Evolutionary conservation across 2,113 vertebrate genomes (phyloP).

Genomic region (Genyomyrus donnyi): DNA sequence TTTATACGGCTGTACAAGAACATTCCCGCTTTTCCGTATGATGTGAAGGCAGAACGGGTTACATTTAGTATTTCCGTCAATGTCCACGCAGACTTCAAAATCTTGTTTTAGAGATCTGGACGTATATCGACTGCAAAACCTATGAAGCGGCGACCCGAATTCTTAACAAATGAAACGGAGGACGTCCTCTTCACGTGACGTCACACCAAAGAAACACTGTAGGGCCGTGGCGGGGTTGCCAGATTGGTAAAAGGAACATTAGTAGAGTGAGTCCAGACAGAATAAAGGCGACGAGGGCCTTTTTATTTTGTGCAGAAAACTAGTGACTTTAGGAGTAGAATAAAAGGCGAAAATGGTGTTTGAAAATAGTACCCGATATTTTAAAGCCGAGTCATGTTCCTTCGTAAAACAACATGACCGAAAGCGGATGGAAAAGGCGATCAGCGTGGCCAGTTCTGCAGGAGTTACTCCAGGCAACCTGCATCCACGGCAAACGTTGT

Average conservation of each 20-base stretch:
- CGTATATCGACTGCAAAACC: neutral
- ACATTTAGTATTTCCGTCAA: neutral
- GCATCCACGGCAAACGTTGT: neutral
- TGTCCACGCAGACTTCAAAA: neutral
- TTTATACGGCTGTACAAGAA: neutral
- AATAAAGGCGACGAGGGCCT: neutral
- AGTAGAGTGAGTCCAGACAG: neutral
- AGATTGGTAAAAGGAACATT: neutral
- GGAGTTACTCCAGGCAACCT: neutral
- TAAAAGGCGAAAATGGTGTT: neutral
- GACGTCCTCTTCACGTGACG: slow-evolving; percentile 32
- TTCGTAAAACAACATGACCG: neutral
- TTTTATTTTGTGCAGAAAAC: neutral
- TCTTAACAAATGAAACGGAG: slow-evolving; percentile 28
- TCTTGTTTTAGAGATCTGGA: neutral
- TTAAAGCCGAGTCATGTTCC: neutral
- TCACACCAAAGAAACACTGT: slow-evolving; percentile 16
- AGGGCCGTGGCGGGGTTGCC: slow-evolving; percentile 32
- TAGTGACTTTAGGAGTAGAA: neutral
- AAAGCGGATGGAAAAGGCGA: neutral
- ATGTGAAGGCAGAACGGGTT: neutral
- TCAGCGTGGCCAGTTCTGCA: neutral
- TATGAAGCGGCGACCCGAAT: slow-evolving; percentile 9
- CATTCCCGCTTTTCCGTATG: neutral
- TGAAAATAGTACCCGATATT: neutral